phyloP scores from a whole-genome alignment of 2,113 vertebrate species.

The Cyphomyrus plagiostoma region DNA sequence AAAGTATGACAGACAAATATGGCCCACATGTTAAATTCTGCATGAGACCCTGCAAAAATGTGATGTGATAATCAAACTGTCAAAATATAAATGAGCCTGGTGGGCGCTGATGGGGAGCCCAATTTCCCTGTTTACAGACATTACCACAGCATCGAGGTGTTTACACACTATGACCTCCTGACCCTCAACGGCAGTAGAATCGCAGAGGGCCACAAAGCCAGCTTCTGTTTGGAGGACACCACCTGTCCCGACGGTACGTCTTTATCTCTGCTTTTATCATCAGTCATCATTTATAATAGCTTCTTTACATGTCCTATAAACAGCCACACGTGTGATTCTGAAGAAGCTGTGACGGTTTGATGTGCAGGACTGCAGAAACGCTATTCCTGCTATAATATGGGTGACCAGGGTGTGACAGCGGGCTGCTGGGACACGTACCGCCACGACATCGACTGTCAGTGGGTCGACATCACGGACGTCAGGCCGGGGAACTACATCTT shows the following conservation, averaged over 20 bases:
- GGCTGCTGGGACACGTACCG: constrained; percentile 98
- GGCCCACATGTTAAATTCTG: not conserved
- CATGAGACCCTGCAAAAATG: not conserved
- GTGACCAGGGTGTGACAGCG: constrained; percentile 87
- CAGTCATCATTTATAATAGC: not conserved
- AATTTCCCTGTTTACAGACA: constrained; percentile 63
- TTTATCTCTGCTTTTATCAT: not conserved
- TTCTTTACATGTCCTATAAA: not conserved
- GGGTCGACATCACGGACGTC: constrained; percentile 90
- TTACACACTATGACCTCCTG: constrained; percentile 93
- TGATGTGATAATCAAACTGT: not conserved
- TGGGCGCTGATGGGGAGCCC: not conserved
- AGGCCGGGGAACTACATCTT: constrained; percentile 86
- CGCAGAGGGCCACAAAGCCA: constrained; percentile 95
- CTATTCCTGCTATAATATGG: constrained; percentile 91
- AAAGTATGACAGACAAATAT: not conserved
- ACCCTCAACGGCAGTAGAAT: constrained; percentile 88
- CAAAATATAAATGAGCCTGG: not conserved
- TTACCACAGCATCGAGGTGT: constrained; percentile 97
- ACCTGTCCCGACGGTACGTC: constrained; percentile 65
- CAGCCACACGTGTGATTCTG: not conserved
- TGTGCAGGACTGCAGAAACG: constrained; percentile 72
- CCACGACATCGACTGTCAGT: constrained; percentile 95
- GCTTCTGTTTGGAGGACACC: constrained; percentile 95
- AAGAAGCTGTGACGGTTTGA: not conserved